phyloP scores from a whole-genome alignment of 1,140 invertebrate genomes.

The Geopemphigus sp. region DNA sequence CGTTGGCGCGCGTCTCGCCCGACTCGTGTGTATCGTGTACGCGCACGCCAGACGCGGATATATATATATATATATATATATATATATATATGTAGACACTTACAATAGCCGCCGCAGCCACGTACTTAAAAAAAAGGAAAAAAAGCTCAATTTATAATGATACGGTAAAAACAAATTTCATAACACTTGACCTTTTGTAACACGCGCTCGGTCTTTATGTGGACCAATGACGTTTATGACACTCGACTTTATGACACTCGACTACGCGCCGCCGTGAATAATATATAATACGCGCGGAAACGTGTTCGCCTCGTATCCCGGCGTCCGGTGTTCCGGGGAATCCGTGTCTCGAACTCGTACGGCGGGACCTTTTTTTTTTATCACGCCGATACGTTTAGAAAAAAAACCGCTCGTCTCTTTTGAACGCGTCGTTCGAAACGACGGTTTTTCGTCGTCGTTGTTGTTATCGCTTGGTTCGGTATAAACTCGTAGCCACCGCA shows the following conservation, averaged over 20 bases:
- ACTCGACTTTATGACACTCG: constrained; percentile 37
- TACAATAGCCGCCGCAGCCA: background rate
- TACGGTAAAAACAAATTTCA: constrained; percentile 18
- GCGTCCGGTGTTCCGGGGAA: too few species aligned
- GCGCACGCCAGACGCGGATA: too few species aligned
- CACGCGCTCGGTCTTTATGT: constrained; percentile 25
- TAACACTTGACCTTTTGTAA: constrained; percentile 46
- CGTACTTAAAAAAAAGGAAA: background rate
- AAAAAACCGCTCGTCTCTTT: too few species aligned
- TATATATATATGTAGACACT: too few species aligned
- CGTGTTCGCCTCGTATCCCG: too few species aligned
- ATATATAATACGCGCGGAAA: too few species aligned
- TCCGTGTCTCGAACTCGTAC: background rate
- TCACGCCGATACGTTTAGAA: background rate
- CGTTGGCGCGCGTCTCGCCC: too few species aligned
- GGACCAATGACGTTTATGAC: constrained; percentile 44
- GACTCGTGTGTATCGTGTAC: too few species aligned
- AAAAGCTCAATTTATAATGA: background rate
- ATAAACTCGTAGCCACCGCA: background rate
- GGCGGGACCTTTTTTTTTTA: background rate
- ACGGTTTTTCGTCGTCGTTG: too few species aligned
- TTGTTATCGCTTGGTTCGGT: background rate
- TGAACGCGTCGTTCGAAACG: too few species aligned
- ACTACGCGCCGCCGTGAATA: too few species aligned
- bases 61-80: too few species aligned